Conservation (phyloP, 2,797 vertebrate genomes). For the Champsocephalus esox region DNA sequence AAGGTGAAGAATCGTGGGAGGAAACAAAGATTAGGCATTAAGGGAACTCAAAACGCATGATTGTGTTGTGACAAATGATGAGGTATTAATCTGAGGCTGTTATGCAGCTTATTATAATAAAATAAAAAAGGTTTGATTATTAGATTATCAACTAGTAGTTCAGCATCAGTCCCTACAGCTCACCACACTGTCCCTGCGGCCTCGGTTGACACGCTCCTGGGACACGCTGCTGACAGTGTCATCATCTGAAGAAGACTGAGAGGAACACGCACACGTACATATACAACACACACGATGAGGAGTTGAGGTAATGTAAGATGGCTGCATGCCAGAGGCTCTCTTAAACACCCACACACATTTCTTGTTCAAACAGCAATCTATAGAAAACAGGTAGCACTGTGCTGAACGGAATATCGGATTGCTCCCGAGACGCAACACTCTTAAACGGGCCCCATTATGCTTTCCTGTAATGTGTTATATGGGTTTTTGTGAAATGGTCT, state of each 20-base stretch:
- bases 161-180: conserved; percentile 71
- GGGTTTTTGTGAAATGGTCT: too few relatives aligned
- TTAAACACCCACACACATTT: conserved; percentile 16
- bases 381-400: conserved; percentile 11
- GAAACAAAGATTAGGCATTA: conserved; percentile 13
- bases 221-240: conserved; percentile 87
- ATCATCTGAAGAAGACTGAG: conserved; percentile 88
- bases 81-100: neutral
- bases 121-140: neutral
- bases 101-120: neutral
- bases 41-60: neutral
- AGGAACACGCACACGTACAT: conserved; percentile 62
- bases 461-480: too few relatives aligned
- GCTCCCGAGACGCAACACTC: conserved; percentile 5
- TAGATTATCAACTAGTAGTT: conserved; percentile 9
- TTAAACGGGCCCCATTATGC: too few relatives aligned
- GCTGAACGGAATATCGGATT: conserved; percentile 36
- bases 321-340: conserved; percentile 41
- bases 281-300: conserved; percentile 45
- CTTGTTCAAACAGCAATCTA: conserved; percentile 20
- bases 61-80: neutral
- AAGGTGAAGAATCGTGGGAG: conserved; percentile 8
- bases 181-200: conserved; percentile 90
- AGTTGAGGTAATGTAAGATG: conserved; percentile 17
- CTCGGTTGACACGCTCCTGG: conserved; percentile 81